A percentile compares a stretch with the other conserved stretches of the same genome.
phyloP scores from a whole-genome alignment of 2,113 vertebrate genomes.

The Epinephelus fuscoguttatus region DNA sequence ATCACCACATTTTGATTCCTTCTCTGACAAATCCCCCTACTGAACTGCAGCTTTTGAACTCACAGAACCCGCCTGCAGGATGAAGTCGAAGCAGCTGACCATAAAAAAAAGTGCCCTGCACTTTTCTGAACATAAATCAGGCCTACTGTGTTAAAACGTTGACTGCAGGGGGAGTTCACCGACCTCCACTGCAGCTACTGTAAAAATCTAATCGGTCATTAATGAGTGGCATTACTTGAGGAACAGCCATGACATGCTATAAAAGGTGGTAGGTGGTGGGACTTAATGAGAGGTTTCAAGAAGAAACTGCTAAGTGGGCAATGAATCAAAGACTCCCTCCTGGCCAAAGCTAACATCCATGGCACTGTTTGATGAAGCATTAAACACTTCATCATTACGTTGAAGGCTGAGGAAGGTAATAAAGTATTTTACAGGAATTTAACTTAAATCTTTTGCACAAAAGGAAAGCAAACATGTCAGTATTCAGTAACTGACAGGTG shows the following conservation, averaged over 20 bases:
- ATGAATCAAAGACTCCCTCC: conserved; percentile 41
- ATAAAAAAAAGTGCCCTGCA: background rate
- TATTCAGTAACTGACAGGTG: background rate
- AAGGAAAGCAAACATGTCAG: background rate
- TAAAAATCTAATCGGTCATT: conserved; percentile 15
- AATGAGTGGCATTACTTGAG: conserved; percentile 4
- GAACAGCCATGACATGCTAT: conserved; percentile 17
- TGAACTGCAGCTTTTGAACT: background rate
- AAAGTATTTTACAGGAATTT: conserved; percentile 44
- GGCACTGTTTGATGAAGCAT: conserved; percentile 34
- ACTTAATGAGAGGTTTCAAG: conserved; percentile 30
- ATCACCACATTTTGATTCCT: background rate
- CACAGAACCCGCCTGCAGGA: background rate
- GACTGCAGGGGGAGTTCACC: conserved; percentile 10
- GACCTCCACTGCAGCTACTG: conserved; percentile 8
- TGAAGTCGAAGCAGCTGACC: background rate
- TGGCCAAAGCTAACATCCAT: conserved; percentile 20
- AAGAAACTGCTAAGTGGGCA: conserved; percentile 32
- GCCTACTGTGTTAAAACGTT: background rate
- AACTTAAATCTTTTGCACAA: background rate
- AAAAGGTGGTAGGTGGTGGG: conserved; percentile 19
- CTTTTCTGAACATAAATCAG: conserved; percentile 1
- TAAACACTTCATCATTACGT: conserved; percentile 27
- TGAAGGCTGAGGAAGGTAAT: conserved; percentile 46
- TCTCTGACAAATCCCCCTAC: background rate